These are phyloP conservation scores for Caenorhabditis wallacei DNA, from an alignment of 2,888 invertebrate genomes.

Conservation along the genomic window DNA sequence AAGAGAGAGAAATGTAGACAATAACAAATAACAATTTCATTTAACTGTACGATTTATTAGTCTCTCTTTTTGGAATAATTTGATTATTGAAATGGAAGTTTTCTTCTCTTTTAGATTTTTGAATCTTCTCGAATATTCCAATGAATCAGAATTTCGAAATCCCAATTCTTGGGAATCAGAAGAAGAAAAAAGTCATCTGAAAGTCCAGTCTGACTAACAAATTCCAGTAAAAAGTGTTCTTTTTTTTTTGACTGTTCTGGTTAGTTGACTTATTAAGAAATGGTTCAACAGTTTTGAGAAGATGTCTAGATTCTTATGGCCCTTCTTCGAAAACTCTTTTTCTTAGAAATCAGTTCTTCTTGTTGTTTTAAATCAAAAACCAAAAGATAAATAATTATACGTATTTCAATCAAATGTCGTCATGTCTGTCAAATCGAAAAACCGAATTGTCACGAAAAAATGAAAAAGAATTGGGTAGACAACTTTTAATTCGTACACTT, in stretches of 20 bases:
- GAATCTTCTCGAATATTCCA: neutral
- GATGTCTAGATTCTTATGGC: too few relatives aligned
- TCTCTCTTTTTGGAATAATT: too few relatives aligned
- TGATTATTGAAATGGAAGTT: too few relatives aligned
- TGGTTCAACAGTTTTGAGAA: slow-evolving; percentile 1
- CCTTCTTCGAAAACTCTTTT: neutral
- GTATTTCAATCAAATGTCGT: neutral
- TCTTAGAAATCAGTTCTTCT: neutral
- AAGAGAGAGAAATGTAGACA: neutral
- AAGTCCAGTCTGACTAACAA: slow-evolving; percentile 2
- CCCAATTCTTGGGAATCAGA: neutral
- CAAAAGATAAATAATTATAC: neutral
- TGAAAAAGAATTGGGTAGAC: neutral
- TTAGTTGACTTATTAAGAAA: slow-evolving; percentile 5
- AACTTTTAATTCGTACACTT: too few relatives aligned
- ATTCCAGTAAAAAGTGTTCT: slow-evolving; percentile 6
- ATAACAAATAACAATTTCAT: neutral
- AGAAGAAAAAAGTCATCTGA: neutral
- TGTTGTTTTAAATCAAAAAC: neutral
- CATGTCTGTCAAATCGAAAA: neutral
- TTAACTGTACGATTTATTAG: too few relatives aligned
- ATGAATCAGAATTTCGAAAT: neutral
- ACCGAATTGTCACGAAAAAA: neutral
- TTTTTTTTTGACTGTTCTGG: slow-evolving; percentile 13
- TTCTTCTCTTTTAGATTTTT: too few relatives aligned